Conservation (phyloP, 1,140 invertebrate species). For the Parapsyche elsis region DNA sequence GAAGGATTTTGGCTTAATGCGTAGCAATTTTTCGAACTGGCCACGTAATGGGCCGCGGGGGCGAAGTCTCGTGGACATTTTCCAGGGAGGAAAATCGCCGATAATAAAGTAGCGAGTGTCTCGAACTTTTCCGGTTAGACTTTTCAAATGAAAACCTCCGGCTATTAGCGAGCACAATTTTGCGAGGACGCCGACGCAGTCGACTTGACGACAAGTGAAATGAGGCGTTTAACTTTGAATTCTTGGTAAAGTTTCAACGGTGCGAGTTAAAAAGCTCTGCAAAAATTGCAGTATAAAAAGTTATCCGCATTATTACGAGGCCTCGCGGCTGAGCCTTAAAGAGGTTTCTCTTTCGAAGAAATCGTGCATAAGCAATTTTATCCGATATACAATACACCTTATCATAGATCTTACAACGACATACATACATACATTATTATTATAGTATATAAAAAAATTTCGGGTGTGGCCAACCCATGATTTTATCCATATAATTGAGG, state of each 20-base stretch:
- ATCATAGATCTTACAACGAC: too few species aligned
- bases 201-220: conserved; percentile 26
- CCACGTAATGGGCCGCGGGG: neutral
- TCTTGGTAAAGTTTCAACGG: neutral
- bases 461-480: too few species aligned
- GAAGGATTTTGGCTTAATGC: conserved; percentile 10
- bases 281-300: too few species aligned
- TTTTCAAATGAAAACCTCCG: conserved; percentile 2
- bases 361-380: too few species aligned
- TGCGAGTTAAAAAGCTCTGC: too few species aligned
- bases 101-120: conserved; percentile 17
- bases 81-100: neutral
- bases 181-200: neutral
- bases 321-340: too few species aligned
- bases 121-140: conserved; percentile 21
- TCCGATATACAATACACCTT: too few species aligned
- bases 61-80: neutral
- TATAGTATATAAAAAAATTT: too few species aligned
- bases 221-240: conserved; percentile 23
- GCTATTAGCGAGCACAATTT: conserved; percentile 17
- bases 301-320: too few species aligned
- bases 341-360: too few species aligned
- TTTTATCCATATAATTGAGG: too few species aligned
- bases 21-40: neutral
- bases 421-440: too few species aligned